Evolutionary conservation across 1,140 invertebrate genomes (phyloP), one percentile per base, ranked within the genome.

Genomic region (Scaptomyza pallida): DNA sequence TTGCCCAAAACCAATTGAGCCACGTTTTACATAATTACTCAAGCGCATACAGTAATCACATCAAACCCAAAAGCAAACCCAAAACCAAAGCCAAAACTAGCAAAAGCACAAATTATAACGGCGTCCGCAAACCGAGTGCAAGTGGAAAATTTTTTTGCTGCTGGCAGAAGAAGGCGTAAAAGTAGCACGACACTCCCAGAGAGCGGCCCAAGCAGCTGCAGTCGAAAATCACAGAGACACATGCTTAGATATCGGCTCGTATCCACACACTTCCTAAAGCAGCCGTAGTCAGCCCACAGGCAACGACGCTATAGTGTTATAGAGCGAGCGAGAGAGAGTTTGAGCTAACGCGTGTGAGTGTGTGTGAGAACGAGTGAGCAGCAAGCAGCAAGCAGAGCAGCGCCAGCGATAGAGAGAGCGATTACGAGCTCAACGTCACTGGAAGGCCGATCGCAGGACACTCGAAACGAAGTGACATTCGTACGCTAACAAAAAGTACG

Each of bases 161-260:
- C 44, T 59, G 23, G 75, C 23, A 52, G 61, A 37, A 80, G 75
- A 40, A 59, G 65, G 50, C 48, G 60, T 35, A 75, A 48, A 62
- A 77, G 71, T 54, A 63, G 62, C 69, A 55, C 68, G 23, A 67
- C 50, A 47, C 45, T 69, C 23, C 40, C 55, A 56, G 60, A 79
- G 75, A 74, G 75, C 62, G 57, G 62, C 41, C 55, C 37, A 75
- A 75, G 79, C 72, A 80, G 79, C 75, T 68, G 75, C 75, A 79
- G 72, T 70, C 80, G 75, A 64, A 83, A 83, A 83, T 72, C 75
- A 55, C 80, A 83, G 67, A 62, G 72, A 77, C 92, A 92, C 92
- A 96, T 96, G 96, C 95, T 96, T 94, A 96, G 95, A 93, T 95
- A 96, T 94, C 95, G 96, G 93, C 93, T 96, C 90, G 95, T 96